A percentile compares a stretch with the other conserved stretches of the same genome.
Evolutionary conservation across 2,113 vertebrate species (phyloP).

Genomic region (Sturnira hondurensis): DNA sequence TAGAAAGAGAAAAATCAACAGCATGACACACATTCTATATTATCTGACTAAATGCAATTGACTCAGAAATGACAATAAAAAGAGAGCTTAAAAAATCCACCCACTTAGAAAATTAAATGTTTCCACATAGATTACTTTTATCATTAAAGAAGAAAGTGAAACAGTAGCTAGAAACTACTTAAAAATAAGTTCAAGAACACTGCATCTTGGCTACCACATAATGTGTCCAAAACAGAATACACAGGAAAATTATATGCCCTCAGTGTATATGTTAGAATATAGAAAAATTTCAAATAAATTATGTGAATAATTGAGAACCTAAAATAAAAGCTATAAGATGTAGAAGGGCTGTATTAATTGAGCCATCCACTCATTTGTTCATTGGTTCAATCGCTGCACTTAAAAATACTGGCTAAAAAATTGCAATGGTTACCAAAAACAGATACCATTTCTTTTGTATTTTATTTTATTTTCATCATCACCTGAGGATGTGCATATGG

Average conservation of each 20-base stretch:
- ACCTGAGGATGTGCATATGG: too few relatives aligned
- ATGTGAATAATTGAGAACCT: not conserved
- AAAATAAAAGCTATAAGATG: not conserved
- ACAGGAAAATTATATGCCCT: not conserved
- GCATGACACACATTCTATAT: not conserved
- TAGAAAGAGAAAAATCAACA: not conserved
- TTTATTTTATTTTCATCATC: too few relatives aligned
- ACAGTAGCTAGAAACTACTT: not conserved
- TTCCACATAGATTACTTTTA: not conserved
- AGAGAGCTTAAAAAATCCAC: not conserved
- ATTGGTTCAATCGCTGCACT: not conserved
- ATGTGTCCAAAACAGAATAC: not conserved
- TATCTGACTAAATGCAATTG: not conserved
- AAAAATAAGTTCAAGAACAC: not conserved
- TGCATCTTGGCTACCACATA: not conserved
- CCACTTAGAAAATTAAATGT: not conserved
- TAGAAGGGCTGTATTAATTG: not conserved
- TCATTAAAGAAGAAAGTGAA: not conserved
- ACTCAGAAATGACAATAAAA: slow-evolving; percentile 6
- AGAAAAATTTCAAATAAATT: not conserved
- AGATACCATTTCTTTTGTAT: not conserved
- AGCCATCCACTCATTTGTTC: not conserved
- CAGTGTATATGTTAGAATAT: not conserved
- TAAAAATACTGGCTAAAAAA: not conserved
- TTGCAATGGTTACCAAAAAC: not conserved